Percentiles rank a stretch among this genome's conserved stretches.
Conservation (phyloP, 2,797 vertebrate species). For the Thunnus albacares region DNA sequence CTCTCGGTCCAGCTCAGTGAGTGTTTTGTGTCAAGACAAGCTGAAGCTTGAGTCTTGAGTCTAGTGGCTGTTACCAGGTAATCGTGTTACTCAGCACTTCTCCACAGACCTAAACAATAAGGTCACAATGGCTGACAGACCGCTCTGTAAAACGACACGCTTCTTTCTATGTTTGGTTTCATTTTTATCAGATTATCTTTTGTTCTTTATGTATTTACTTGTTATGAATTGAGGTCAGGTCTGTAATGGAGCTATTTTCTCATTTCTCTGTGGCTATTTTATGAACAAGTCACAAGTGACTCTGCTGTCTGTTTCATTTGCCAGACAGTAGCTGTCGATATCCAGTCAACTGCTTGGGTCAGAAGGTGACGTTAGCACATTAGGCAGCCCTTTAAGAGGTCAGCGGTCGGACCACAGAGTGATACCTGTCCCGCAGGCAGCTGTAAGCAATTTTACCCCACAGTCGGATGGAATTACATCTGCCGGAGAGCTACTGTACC, state of each 20-base stretch:
- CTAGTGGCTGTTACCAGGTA: constrained; percentile 47
- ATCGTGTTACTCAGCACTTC: constrained; percentile 56
- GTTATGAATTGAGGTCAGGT: constrained; percentile 19
- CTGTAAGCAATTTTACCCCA: constrained; percentile 68
- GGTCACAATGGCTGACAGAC: constrained; percentile 21
- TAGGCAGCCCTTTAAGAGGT: constrained; percentile 54
- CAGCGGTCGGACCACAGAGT: constrained; percentile 31
- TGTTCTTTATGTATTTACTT: constrained; percentile 13
- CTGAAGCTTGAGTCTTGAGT: constrained; percentile 31
- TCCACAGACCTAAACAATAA: constrained; percentile 36
- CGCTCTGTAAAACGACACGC: constrained; percentile 23
- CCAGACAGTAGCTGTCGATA: constrained; percentile 20
- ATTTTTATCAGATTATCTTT: constrained; percentile 29
- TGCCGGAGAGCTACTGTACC: constrained; percentile 44
- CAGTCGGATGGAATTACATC: constrained; percentile 73
- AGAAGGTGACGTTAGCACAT: constrained; percentile 38
- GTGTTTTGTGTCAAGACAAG: constrained; percentile 36
- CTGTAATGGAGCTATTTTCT: constrained; percentile 4
- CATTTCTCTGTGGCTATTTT: not conserved
- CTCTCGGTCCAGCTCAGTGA: constrained; percentile 23
- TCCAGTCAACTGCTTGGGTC: constrained; percentile 30
- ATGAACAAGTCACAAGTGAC: not conserved
- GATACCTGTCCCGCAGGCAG: constrained; percentile 58
- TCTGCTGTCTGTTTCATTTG: not conserved
- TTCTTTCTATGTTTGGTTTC: constrained; percentile 6